Percentiles rank a stretch among this genome's conserved stretches.
Conservation (phyloP, 2,113 vertebrate species). For the Anhinga rufa region DNA sequence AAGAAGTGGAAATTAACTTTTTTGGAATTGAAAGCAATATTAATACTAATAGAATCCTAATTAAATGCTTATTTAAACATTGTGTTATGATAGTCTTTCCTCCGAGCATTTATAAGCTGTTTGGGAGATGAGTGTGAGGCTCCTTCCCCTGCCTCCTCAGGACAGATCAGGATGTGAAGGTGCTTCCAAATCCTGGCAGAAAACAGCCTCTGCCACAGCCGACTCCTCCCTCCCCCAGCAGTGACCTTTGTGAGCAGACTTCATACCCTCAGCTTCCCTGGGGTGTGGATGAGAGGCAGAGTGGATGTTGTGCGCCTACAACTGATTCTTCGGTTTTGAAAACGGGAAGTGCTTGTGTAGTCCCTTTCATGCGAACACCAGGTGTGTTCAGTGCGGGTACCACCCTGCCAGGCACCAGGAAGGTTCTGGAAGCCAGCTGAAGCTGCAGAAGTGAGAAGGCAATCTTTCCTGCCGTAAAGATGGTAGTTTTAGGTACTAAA, state of each 20-base stretch:
- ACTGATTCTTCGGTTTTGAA: neutral
- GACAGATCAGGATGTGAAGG: neutral
- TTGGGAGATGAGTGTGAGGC: neutral
- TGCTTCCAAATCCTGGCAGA: too few relatives aligned
- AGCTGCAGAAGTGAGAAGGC: neutral
- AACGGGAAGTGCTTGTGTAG: accelerated
- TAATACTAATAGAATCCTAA: constrained; percentile 91
- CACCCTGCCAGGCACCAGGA: accelerated
- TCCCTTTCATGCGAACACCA: neutral
- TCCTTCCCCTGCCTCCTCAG: neutral
- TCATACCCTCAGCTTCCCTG: accelerated
- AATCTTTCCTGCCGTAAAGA: neutral
- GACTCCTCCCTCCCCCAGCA: neutral
- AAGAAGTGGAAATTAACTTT: constrained; percentile 84
- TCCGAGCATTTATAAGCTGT: neutral
- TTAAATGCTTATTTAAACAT: constrained; percentile 84
- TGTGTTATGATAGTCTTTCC: constrained; percentile 62
- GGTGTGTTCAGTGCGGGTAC: too few relatives aligned
- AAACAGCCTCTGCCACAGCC: neutral
- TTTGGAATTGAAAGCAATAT: constrained; percentile 98
- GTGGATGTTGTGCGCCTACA: too few relatives aligned
- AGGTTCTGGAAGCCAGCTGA: neutral
- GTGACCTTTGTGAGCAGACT: neutral
- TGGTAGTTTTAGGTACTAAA: neutral
- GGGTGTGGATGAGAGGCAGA: neutral